These are phyloP conservation scores for Melieria crassipennis DNA, from an alignment of 2,888 invertebrate genomes.

Conservation along the genomic window DNA sequence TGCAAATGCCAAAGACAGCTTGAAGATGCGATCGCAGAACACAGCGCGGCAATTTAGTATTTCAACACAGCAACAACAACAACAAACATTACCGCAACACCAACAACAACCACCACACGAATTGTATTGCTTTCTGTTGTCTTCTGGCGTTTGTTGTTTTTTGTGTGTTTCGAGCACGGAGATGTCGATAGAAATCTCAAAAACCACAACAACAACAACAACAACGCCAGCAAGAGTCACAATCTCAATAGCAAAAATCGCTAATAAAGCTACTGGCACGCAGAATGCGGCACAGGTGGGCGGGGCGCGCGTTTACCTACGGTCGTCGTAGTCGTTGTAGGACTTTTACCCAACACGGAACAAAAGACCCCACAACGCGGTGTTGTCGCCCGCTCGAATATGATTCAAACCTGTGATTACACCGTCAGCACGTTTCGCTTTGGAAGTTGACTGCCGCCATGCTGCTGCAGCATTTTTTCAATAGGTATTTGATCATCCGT, in stretches of 20 bases:
- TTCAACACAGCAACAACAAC: slow-evolving; percentile 3
- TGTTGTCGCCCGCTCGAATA: too few species aligned
- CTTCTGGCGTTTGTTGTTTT: too few species aligned
- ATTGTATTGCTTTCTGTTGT: too few species aligned
- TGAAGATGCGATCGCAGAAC: slow-evolving; percentile 30
- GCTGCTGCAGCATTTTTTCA: too few species aligned
- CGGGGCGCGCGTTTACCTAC: too few species aligned
- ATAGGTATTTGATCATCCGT: too few species aligned
- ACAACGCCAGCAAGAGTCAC: background rate
- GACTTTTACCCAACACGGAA: background rate
- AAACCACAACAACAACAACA: slow-evolving; percentile 17
- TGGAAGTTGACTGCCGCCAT: too few species aligned
- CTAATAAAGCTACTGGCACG: too few species aligned
- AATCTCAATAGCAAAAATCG: background rate
- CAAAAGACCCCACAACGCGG: background rate
- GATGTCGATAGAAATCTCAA: background rate
- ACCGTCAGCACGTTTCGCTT: too few species aligned
- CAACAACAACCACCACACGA: slow-evolving; percentile 6
- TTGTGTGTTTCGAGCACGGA: too few species aligned
- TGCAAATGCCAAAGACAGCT: slow-evolving; percentile 21
- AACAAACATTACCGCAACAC: slow-evolving; percentile 23
- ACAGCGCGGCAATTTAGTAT: background rate
- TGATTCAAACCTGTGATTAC: too few species aligned
- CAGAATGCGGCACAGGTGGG: too few species aligned
- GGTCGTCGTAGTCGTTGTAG: background rate